Evolutionary conservation across 2,797 vertebrate species (phyloP).

Genomic region (Rhynchotus rufescens): DNA sequence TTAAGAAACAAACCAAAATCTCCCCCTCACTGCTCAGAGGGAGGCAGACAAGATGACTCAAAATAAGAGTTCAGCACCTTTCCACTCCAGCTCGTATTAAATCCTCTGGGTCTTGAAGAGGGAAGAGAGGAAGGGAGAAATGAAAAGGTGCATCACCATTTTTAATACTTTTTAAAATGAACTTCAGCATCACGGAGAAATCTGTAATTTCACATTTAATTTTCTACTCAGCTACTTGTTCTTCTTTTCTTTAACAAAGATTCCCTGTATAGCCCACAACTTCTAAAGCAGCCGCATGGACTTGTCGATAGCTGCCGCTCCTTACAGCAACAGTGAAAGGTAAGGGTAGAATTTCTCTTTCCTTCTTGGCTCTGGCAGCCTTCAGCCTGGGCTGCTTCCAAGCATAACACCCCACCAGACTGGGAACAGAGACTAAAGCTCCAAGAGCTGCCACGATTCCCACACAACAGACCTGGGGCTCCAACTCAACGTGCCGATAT

Average conservation of each 20-base stretch:
- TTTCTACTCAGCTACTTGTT: neutral
- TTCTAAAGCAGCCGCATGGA: neutral
- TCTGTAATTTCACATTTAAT: neutral
- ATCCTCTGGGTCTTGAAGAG: neutral
- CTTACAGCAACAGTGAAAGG: neutral
- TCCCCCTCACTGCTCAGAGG: neutral
- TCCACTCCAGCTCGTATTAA: neutral
- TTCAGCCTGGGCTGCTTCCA: slow-evolving; percentile 4
- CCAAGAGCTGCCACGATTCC: slow-evolving; percentile 11
- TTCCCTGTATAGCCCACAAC: neutral
- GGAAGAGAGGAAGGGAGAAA: neutral
- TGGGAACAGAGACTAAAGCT: neutral
- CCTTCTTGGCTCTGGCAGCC: neutral
- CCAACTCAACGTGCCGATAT: neutral
- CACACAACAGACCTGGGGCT: neutral
- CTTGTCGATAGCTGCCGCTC: neutral
- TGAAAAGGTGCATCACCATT: neutral
- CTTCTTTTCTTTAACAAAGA: neutral
- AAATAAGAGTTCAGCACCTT: neutral
- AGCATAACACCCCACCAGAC: slow-evolving; percentile 9
- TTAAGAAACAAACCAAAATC: neutral
- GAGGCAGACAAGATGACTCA: neutral
- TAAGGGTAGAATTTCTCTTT: neutral
- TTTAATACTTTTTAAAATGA: neutral
- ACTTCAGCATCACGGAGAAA: neutral